phyloP scores from a whole-genome alignment of 2,797 vertebrate species.

The Hippopotamyrus pictus region DNA sequence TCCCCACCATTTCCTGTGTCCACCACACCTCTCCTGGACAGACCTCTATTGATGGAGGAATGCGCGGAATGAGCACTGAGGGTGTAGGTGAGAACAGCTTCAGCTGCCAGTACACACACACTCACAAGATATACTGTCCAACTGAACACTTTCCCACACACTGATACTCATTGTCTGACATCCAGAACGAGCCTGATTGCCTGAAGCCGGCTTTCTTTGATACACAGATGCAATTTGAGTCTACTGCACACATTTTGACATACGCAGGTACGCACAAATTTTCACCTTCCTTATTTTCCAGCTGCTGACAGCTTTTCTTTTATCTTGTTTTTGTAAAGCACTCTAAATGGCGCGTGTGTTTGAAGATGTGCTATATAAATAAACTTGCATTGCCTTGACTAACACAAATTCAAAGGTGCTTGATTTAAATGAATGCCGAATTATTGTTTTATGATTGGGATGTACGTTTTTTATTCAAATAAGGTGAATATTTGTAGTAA shows the following conservation, averaged over 20 bases:
- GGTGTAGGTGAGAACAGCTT: conserved; percentile 23
- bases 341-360: not conserved
- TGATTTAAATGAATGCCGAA: not conserved
- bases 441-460: not conserved
- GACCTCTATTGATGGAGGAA: conserved; percentile 23
- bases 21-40: conserved; percentile 14
- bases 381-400: not conserved
- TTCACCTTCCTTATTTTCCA: not conserved
- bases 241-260: conserved; percentile 3
- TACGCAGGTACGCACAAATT: conserved; percentile 15
- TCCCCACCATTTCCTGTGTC: conserved; percentile 1
- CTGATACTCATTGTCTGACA: conserved; percentile 7
- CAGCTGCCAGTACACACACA: conserved; percentile 8
- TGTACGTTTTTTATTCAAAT: not conserved
- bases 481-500: not conserved
- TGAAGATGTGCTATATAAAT: not conserved
- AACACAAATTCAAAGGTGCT: conserved; percentile 4
- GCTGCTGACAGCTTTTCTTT: not conserved
- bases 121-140: conserved; percentile 9
- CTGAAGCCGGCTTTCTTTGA: conserved; percentile 2
- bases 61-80: conserved; percentile 17
- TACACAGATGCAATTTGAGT: not conserved
- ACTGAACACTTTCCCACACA: conserved; percentile 10
- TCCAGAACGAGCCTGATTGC: not conserved
- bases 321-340: not conserved